Conservation (phyloP, 2,797 vertebrate genomes). For the Argyrosomus regius region DNA sequence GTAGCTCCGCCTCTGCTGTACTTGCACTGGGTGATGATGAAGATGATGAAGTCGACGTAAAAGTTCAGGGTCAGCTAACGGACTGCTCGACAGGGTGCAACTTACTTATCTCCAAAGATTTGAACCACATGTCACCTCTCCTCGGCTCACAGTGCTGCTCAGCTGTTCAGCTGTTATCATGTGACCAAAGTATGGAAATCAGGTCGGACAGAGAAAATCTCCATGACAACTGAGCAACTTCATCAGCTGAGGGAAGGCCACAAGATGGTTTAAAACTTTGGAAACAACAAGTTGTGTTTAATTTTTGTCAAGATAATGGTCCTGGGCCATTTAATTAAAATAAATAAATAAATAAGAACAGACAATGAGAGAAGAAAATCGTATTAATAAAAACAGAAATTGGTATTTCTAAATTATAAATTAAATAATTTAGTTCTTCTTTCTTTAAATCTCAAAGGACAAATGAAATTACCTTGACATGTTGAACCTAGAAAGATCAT, state of each 20-base stretch:
- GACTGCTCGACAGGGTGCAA: neutral
- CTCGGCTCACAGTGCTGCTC: neutral
- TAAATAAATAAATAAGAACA: neutral
- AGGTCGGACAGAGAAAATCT: neutral
- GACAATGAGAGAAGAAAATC: neutral
- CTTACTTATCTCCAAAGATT: neutral
- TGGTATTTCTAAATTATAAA: neutral
- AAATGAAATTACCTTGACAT: neutral
- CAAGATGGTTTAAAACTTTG: neutral
- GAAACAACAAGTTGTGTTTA: neutral
- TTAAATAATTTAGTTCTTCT: neutral
- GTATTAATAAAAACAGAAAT: neutral
- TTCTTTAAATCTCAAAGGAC: neutral
- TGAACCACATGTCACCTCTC: neutral
- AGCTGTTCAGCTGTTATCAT: neutral
- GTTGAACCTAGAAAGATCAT: neutral
- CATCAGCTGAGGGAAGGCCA: neutral
- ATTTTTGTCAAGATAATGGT: neutral
- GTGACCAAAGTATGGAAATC: neutral
- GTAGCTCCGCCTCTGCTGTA: fast-evolving
- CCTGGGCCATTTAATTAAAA: neutral
- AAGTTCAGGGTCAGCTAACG: neutral
- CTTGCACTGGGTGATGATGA: neutral
- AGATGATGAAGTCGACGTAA: neutral
- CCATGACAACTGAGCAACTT: neutral